phyloP scores from a whole-genome alignment of 2,113 vertebrate genomes.

The Lipotes vexillifer region DNA sequence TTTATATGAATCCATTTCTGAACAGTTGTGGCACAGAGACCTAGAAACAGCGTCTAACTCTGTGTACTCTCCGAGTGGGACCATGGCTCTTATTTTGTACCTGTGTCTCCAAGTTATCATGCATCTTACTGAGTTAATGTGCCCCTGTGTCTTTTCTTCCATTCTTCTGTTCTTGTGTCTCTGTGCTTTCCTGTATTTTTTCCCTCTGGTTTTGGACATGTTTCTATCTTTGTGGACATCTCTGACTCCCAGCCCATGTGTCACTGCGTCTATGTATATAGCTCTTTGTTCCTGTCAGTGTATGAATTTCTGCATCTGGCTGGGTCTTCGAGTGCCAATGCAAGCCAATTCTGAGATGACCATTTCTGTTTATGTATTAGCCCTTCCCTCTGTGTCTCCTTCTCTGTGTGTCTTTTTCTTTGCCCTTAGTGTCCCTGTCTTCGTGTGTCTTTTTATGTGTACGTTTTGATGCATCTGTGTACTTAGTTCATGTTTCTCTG shows the following conservation, averaged over 20 bases:
- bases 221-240: neutral
- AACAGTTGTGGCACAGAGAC: constrained; percentile 1
- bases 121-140: neutral
- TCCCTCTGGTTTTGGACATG: neutral
- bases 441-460: neutral
- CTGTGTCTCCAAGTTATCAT: neutral
- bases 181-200: neutral
- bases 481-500: neutral
- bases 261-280: neutral
- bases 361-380: neutral
- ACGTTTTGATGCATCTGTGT: neutral
- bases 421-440: neutral
- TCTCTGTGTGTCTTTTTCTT: neutral
- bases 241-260: neutral
- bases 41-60: neutral
- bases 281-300: neutral
- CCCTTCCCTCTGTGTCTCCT: neutral
- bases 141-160: neutral
- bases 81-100: neutral
- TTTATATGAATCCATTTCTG: constrained; percentile 6
- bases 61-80: neutral
- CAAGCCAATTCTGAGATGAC: neutral
- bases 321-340: neutral
- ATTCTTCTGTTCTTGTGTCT: neutral
- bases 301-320: neutral